A percentile compares a stretch with the other conserved stretches of the same genome.
Evolutionary conservation across 2,888 invertebrate species (phyloP).

Genomic region (Perizoma affinitatum): DNA sequence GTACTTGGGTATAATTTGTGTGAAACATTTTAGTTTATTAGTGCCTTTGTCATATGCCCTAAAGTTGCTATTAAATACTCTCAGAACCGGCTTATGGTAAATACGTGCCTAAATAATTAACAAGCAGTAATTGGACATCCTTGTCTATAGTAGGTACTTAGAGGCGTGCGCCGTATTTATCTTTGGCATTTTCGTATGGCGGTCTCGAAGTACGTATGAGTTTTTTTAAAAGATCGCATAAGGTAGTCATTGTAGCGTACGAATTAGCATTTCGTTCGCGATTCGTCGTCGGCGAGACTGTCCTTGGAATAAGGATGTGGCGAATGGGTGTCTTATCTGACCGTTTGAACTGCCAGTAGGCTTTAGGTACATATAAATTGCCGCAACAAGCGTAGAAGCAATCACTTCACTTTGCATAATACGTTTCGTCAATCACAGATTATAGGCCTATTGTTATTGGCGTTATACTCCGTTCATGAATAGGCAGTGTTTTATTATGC

Average conservation of each 20-base stretch:
- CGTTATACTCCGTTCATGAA: constrained; percentile 48
- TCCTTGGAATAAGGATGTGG: constrained; percentile 81
- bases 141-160: constrained; percentile 48
- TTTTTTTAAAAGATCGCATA: constrained; percentile 66
- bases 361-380: constrained; percentile 36
- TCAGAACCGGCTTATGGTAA: constrained; percentile 38
- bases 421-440: constrained; percentile 39
- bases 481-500: constrained; percentile 41
- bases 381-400: constrained; percentile 37
- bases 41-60: neutral
- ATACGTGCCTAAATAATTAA: constrained; percentile 53
- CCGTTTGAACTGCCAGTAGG: constrained; percentile 56
- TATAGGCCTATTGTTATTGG: constrained; percentile 46
- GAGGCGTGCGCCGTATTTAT: constrained; percentile 49
- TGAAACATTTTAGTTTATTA: no score
- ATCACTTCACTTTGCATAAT: constrained; percentile 45
- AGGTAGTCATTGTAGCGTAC: constrained; percentile 73
- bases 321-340: constrained; percentile 65
- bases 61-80: constrained; percentile 1
- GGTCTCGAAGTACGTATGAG: constrained; percentile 36
- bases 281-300: constrained; percentile 59
- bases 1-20: no score
- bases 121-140: constrained; percentile 51
- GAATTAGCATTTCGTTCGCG: constrained; percentile 78
- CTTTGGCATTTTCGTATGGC: constrained; percentile 60